A percentile compares a stretch with the other conserved stretches of the same genome.
Conservation (phyloP, 2,888 invertebrate genomes). For the Epistrophella euchroma region DNA sequence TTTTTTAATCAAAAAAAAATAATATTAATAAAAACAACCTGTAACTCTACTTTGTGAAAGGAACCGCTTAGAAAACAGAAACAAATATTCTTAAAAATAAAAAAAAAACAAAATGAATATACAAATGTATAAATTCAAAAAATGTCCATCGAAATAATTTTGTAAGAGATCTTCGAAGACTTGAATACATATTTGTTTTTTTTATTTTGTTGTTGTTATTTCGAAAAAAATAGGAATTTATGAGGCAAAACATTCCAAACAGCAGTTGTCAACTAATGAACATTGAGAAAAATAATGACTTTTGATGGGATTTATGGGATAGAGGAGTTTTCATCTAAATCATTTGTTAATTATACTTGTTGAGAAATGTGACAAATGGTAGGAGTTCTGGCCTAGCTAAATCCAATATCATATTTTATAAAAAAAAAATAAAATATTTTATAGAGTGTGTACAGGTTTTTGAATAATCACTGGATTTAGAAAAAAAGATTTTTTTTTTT, state of each 20-base stretch:
- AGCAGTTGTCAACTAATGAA: conserved; percentile 46
- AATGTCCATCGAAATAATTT: background rate
- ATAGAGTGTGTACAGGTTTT: no score
- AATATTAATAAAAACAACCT: conserved; percentile 13
- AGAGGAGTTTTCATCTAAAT: conserved; percentile 41
- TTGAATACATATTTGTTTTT: background rate
- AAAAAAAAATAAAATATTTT: no score
- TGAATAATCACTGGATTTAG: no score
- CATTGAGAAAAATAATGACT: background rate
- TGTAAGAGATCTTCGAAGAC: background rate
- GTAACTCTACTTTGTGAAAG: background rate
- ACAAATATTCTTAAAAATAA: background rate
- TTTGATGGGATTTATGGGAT: conserved; percentile 18
- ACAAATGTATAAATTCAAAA: background rate
- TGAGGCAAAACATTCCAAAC: conserved; percentile 45
- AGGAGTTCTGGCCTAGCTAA: conserved; percentile 14
- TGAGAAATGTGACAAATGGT: conserved; percentile 38
- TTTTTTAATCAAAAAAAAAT: conserved; percentile 28
- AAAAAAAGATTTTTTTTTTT: no score
- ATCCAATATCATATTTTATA: background rate
- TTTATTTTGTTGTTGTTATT: background rate
- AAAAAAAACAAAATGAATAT: background rate
- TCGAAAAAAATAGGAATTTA: conserved; percentile 33
- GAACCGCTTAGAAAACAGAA: background rate
- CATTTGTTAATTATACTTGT: conserved; percentile 29